Evolutionary conservation across 1,140 invertebrate genomes (phyloP).

Genomic region (Meloidogyne chitwoodi): DNA sequence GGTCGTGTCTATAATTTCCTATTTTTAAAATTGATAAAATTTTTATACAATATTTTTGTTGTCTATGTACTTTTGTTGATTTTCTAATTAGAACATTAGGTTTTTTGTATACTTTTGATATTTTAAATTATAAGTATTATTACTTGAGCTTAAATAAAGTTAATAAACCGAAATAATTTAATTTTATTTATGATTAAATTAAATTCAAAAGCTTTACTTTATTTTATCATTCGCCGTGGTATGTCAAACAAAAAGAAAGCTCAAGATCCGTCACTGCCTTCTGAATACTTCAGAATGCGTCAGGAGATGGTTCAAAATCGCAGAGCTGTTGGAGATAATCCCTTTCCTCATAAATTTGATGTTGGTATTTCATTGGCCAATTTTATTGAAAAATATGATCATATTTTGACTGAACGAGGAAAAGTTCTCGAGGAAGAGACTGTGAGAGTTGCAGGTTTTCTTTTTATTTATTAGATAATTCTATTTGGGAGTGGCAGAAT

Average conservation of each 20-base stretch:
- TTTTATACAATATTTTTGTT: too few relatives aligned
- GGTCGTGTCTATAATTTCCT: too few relatives aligned
- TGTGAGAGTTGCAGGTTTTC: conserved; percentile 73
- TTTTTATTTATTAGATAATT: background rate
- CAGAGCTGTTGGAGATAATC: conserved; percentile 64
- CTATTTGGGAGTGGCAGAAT: background rate
- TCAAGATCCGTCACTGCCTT: conserved; percentile 53
- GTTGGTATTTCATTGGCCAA: conserved; percentile 81
- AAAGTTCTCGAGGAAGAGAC: conserved; percentile 73
- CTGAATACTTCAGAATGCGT: conserved; percentile 56
- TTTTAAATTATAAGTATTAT: too few relatives aligned
- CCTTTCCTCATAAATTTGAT: conserved; percentile 98
- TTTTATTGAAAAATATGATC: conserved; percentile 81
- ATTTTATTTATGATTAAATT: background rate
- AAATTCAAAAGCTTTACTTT: background rate
- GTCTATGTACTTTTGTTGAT: too few relatives aligned
- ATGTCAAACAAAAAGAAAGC: conserved; percentile 12
- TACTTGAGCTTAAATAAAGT: too few relatives aligned
- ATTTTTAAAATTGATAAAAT: too few relatives aligned
- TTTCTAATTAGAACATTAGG: too few relatives aligned
- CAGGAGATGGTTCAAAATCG: conserved; percentile 53
- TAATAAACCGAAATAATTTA: too few relatives aligned
- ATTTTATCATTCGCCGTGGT: background rate
- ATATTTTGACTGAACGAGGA: conserved; percentile 67
- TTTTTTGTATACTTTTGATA: too few relatives aligned